Evolutionary conservation across 2,113 vertebrate genomes (phyloP), one percentile per base, ranked within the genome.

Genomic region (Rhinichthys klamathensis): DNA sequence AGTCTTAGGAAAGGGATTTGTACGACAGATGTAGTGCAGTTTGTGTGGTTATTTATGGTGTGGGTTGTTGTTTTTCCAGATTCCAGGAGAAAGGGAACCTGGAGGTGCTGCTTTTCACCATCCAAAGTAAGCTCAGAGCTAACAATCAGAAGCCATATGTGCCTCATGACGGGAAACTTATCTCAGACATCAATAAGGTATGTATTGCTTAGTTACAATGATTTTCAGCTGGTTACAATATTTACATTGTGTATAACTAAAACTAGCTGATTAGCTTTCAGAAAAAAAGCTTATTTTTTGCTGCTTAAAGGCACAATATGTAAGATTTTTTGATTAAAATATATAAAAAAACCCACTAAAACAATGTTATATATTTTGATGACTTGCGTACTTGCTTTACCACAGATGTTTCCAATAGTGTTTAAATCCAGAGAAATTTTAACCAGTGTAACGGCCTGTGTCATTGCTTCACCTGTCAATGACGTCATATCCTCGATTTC

Each of bases 41-140:
- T 75, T 75, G 11, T 75, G 73, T 51, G 49, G n/a, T 69, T 56
- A 32, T 83, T 86, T 54, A 69, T 56, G 60, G 21, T 2, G 54
- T 63, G n/a, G 49, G 38, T 84, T 54, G 80, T 21, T 63, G 38
- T 84, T 63, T 81, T 27, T 25, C 0, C 76, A 99, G 98, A 93
- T 99, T 99, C 88, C 97, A 99, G 92, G 97, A 99, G 90, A 99
- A 99, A 88, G 98, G 97, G 3, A 99, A 99, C 89, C 92, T 99
- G 23, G 98, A 99, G 88, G 97, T 99, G 6, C 94, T 98, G 78
- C 97, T 99, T 74, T 99, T 99, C 93, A 98, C 96, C 90, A 97
- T 99, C 93, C 98, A 99, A 95, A 99, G 98, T 94, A 97, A 97
- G 75, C 94, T 99, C 54, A 94, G 98, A 13, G 98, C 97, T 92